Evolutionary conservation across 2,888 invertebrate genomes (phyloP), one percentile per base, ranked within the genome.

Genomic region (Hanleya hanleyi): DNA sequence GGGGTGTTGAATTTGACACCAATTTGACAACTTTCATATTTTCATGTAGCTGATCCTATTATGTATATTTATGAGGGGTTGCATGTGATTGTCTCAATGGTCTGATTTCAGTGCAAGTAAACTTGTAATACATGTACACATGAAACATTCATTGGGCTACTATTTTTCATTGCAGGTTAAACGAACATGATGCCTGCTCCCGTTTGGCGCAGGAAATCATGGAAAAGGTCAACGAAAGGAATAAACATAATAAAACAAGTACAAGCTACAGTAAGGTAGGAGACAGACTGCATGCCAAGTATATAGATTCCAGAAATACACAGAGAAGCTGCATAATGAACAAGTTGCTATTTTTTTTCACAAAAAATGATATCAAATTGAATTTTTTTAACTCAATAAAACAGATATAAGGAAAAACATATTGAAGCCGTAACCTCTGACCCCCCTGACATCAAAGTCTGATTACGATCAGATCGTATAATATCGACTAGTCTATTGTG

Each of bases 201-300:
- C 76, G 79, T 35, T 73, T 86, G 67, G 85, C 84, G 36, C 86
- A 86, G 76, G 82, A 85, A 32, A 81, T 88, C 26, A 84, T 86
- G 84, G 83, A 81, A 49, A 80, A 83, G 65, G 83, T 88, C 26
- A 87, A 85, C 73, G 86, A 88, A 50, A 80, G 87, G 71, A 86
- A 86, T 68, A 85, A 85, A 70, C 80, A 86, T 67, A 81, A 81
- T 51, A 78, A 87, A 65, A 85, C 85, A 5, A 86, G 86, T 69
- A 81, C 81, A 22, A 75, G 79, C 22, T 86, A 85, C 71, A 86
- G 85, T 37, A 86, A 88, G 83, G 88, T 87, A 74, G 22, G 66
- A 35, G 35, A 15, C 7, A 12, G 9, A 22, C 36, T 3, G 6
- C 18, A 22, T 36, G 26, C 36, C 22, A 9, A 37, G 26, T 33